Conservation (phyloP, 2,888 invertebrate genomes). For the Lasioglossum leucozonium region DNA sequence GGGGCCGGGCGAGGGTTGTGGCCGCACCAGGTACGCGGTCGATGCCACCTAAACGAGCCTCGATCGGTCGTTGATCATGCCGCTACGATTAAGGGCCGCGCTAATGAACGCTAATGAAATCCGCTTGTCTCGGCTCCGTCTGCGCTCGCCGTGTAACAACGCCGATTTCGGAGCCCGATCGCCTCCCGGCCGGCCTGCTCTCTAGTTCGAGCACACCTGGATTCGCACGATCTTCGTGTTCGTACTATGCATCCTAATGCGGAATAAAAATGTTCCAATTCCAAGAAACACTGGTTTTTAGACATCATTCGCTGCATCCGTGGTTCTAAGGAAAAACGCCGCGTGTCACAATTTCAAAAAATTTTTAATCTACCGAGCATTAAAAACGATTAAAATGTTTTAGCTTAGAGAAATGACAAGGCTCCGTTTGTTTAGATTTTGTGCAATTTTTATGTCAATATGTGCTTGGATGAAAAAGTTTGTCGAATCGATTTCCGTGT, state of each 20-base stretch:
- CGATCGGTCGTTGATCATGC: slow-evolving; percentile 58
- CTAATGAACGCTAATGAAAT: slow-evolving; percentile 65
- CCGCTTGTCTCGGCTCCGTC: slow-evolving; percentile 14
- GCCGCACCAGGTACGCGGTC: slow-evolving; percentile 44
- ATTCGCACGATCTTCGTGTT: neutral
- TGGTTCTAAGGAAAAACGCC: too few species aligned
- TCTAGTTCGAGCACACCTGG: neutral
- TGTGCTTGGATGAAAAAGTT: too few species aligned
- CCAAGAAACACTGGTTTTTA: too few species aligned
- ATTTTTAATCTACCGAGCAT: too few species aligned
- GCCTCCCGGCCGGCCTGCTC: neutral
- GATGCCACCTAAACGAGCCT: slow-evolving; percentile 45
- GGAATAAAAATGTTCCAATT: neutral
- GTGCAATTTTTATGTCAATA: too few species aligned
- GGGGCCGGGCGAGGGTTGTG: slow-evolving; percentile 11
- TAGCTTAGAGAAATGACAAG: too few species aligned
- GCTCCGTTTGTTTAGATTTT: too few species aligned
- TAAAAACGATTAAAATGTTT: too few species aligned
- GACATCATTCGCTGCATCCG: too few species aligned
- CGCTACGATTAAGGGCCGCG: slow-evolving; percentile 51
- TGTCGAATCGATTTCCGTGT: too few species aligned
- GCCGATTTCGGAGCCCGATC: neutral
- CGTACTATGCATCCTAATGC: neutral
- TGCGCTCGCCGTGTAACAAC: neutral
- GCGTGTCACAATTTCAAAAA: too few species aligned